These are phyloP conservation scores for Strix aluco DNA, from an alignment of 2,113 vertebrate genomes.

Conservation along the genomic window DNA sequence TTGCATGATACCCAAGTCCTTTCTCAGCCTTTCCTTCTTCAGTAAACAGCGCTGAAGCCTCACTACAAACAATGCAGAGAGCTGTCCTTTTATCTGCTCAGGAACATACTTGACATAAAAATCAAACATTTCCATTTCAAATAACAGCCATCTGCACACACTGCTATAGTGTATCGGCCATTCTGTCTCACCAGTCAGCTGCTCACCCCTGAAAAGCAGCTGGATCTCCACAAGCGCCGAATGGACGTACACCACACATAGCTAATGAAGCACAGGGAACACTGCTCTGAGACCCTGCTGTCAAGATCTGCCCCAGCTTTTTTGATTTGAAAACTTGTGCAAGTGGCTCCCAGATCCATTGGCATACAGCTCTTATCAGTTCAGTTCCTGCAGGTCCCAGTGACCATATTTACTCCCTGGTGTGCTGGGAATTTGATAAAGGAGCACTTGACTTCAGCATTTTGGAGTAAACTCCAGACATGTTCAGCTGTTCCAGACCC, in stretches of 20 bases:
- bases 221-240: not conserved
- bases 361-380: accelerated
- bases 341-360: not conserved
- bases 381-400: not conserved
- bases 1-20: not conserved
- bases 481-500: not conserved
- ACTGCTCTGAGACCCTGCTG: not conserved
- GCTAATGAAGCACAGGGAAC: not conserved
- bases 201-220: constrained; percentile 6
- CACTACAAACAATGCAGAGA: not conserved
- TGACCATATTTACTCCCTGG: not conserved
- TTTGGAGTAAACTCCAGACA: not conserved
- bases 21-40: not conserved
- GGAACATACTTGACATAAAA: not conserved
- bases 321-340: not conserved
- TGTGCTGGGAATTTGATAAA: not conserved
- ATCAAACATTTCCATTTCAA: not conserved
- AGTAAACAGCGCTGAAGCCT: not conserved
- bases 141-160: not conserved
- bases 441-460: not conserved
- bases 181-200: not conserved
- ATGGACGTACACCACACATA: not conserved
- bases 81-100: not conserved
- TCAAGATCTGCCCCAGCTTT: not conserved
- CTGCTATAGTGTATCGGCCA: not conserved